phyloP scores from a whole-genome alignment of 2,113 vertebrate species.

The Phoenicopterus ruber region DNA sequence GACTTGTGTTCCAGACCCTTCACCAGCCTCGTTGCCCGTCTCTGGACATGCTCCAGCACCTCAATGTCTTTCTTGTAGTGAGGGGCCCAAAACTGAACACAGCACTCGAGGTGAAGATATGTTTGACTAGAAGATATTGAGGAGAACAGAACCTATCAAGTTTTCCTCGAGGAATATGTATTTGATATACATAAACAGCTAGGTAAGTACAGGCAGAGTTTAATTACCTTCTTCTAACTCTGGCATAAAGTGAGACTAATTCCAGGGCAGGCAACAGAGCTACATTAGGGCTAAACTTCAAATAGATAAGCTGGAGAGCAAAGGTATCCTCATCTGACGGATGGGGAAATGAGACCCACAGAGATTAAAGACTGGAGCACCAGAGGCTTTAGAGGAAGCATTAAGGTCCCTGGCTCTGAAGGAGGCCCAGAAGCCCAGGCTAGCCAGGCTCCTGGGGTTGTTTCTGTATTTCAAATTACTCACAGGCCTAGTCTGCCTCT shows the following conservation, averaged over 20 bases:
- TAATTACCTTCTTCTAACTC: constrained; percentile 6
- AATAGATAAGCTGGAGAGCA: constrained; percentile 19
- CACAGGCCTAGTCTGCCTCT: background rate
- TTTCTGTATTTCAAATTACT: background rate
- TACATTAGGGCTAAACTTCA: background rate
- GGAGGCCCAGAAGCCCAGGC: background rate
- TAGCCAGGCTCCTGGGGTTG: background rate
- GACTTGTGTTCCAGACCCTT: too few relatives aligned
- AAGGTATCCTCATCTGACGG: background rate
- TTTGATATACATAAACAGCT: background rate
- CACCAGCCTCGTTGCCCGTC: too few relatives aligned
- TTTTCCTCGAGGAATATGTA: background rate
- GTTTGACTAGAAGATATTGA: background rate
- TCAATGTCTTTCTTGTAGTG: too few relatives aligned
- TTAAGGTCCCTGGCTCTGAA: background rate
- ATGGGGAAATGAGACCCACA: background rate
- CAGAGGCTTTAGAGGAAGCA: background rate
- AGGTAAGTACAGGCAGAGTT: background rate
- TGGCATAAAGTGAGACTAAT: background rate
- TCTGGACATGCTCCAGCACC: too few relatives aligned
- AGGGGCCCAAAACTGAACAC: too few relatives aligned
- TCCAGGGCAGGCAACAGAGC: background rate
- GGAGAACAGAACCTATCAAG: background rate
- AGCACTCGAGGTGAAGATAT: too few relatives aligned
- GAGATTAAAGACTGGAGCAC: constrained; percentile 30